Evolutionary conservation across 2,113 vertebrate species (phyloP), one percentile per base, ranked within the genome.

Genomic region (Chlamydotis undulata): DNA sequence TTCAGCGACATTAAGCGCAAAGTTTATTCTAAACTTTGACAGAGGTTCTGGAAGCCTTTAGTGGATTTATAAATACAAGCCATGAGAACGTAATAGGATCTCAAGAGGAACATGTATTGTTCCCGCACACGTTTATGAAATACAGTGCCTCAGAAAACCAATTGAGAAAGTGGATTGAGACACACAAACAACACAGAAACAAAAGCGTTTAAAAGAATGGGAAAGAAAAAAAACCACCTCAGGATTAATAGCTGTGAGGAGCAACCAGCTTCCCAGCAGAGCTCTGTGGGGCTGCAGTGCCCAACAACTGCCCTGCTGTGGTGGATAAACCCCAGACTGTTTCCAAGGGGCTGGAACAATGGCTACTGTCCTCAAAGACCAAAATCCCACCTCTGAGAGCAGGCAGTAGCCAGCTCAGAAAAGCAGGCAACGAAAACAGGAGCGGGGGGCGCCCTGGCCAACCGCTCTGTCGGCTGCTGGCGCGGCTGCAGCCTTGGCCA

Each of bases 61-160:
- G 41, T 0, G 19, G 41, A 17, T 45, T 57, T 14, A 7, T 7
- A 33, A 35, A 83, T 26, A 45, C 4, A 29, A 7, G 47, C 50
- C 12, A 2, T 2, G 16, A 24, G 43, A 75, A 28, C 0, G 1
- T 6, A n/a, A 31, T 0, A 9, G 6, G 31, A 83, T 52, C 82
- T 73, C 76, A 55, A 65, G 24, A 64, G 45, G 50, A 86, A 49
- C 18, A 3, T 0, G 29, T 65, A 49, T 18, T 69, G 71, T 9
- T 90, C 75, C 85, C 53, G 65, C 24, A 7, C 18, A 39, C 0
- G 2, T 22, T 83, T 25, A 69, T 57, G 60, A 86, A 83, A 89
- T 33, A 49, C 5, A 14, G n/a, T 5, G 81, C 33, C 60, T 67
- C 69, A 28, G 56, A 67, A 74, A 91, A 28, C 60, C 41, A 41